These are phyloP conservation scores for Crambe crambe DNA, from an alignment of 37 sponge, comb jelly and placozoan species.

Conservation along the genomic window DNA sequence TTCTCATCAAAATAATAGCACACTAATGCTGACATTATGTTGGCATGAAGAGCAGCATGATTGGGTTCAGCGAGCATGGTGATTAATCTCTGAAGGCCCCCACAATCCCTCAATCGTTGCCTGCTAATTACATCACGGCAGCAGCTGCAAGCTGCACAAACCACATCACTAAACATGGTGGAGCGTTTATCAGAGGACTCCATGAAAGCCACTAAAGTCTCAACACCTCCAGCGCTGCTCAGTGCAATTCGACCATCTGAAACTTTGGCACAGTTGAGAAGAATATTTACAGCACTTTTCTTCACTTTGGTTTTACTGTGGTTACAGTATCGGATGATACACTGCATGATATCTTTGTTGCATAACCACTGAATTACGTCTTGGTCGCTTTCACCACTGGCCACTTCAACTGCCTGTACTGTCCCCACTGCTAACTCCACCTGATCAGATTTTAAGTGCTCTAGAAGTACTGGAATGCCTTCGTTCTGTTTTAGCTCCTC, in stretches of 20 bases:
- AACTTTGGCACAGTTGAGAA: slow-evolving; percentile 25
- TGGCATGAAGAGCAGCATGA: slow-evolving; percentile 11
- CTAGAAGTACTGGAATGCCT: slow-evolving; percentile 1
- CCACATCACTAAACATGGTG: neutral
- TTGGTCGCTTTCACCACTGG: neutral
- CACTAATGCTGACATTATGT: slow-evolving; percentile 60
- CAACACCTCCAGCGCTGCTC: slow-evolving; percentile 60
- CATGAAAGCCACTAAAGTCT: slow-evolving; percentile 19
- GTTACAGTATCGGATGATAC: neutral
- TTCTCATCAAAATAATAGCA: slow-evolving; percentile 78
- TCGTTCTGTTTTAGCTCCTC: slow-evolving; percentile 28
- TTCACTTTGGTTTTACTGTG: neutral
- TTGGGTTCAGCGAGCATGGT: slow-evolving; percentile 30
- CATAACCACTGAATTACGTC: slow-evolving; percentile 26
- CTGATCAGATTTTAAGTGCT: slow-evolving; percentile 31
- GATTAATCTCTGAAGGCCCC: slow-evolving; percentile 43
- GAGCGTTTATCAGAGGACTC: neutral
- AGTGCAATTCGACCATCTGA: slow-evolving; percentile 41
- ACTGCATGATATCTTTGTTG: slow-evolving; percentile 18
- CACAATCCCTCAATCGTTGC: slow-evolving; percentile 58
- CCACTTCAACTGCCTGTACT: slow-evolving; percentile 8
- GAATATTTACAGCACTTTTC: slow-evolving; percentile 3
- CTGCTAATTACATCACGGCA: slow-evolving; percentile 62
- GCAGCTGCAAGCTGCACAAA: slow-evolving; percentile 27
- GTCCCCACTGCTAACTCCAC: slow-evolving; percentile 19